Evolutionary conservation across 2,797 vertebrate species (phyloP), one percentile per base, ranked within the genome.

Genomic region (Holocentrus rufus): DNA sequence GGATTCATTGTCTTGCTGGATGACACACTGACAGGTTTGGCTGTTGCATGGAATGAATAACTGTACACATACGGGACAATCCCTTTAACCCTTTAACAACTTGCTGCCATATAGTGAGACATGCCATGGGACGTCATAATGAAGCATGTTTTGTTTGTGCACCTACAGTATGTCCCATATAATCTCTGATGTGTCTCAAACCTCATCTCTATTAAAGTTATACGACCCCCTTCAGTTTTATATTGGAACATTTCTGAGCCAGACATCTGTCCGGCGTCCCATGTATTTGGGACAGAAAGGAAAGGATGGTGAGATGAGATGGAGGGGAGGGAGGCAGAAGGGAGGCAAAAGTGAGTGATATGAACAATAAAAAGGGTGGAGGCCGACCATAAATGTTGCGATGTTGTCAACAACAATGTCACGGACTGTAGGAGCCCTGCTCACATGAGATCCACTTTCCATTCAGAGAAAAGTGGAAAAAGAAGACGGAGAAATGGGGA

Each of bases 161-260:
- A 53, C 22, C 22, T 54, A n/a, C 67, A 78, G 61, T 74, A 70
- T 82, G 65, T 39, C 49, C 17, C 36, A n/a, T 20, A 39, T 59
- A 52, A 78, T 80, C 64, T 77, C 54, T 47, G 50, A 66, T 69
- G 30, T 73, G 56, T 68, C 76, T 75, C 34, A 63, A 85, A 84
- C 83, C 69, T 60, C 64, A 65, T 7, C 0, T 65, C 69, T 83
- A 69, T 81, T 74, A 78, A 85, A 86, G 52, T 77, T 83, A 78
- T 74, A 63, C 25, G 42, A 76, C 69, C 65, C 61, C 77, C 71
- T 87, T 77, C 52, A 72, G 55, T 78, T 85, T 88, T 85, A 79
- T 50, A 82, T 80, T 73, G 79, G 61, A 72, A 62, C 69, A 63
- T n/a, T 47, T 17, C 46, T 52, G 53, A 72, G 52, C 50, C 22